Conservation (phyloP, 2,797 vertebrate species). For the Sebastes matsubarae region DNA sequence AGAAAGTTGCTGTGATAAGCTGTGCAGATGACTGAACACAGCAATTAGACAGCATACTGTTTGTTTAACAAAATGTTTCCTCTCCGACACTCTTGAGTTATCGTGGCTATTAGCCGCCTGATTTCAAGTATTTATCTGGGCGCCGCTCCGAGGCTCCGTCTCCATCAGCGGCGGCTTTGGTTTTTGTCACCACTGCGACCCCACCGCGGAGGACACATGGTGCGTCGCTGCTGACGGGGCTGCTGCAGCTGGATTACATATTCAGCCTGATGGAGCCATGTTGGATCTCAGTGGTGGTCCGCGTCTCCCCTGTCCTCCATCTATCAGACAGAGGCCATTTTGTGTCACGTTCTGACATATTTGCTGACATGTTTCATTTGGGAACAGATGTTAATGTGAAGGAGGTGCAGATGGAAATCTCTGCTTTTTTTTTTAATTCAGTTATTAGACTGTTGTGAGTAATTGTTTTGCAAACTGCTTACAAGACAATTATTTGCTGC, state of each 20-base stretch:
- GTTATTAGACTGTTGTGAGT: slow-evolving; percentile 66
- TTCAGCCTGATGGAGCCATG: slow-evolving; percentile 77
- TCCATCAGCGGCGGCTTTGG: slow-evolving; percentile 80
- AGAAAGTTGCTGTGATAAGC: slow-evolving; percentile 75
- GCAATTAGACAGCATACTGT: slow-evolving; percentile 95
- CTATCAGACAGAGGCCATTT: slow-evolving; percentile 80
- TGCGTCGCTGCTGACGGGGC: slow-evolving; percentile 66
- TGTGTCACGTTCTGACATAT: slow-evolving; percentile 76
- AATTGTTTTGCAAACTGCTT: slow-evolving; percentile 68
- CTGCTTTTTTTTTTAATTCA: slow-evolving; percentile 54
- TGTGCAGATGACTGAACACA: slow-evolving; percentile 89
- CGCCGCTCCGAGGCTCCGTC: slow-evolving; percentile 79
- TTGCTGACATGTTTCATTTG: slow-evolving; percentile 80
- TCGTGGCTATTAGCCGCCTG: slow-evolving; percentile 91
- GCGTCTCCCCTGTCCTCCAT: slow-evolving; percentile 73
- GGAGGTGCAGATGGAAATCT: slow-evolving; percentile 75
- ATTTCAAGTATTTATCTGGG: slow-evolving; percentile 91
- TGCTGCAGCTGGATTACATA: slow-evolving; percentile 77
- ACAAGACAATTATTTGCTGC: slow-evolving; percentile 54
- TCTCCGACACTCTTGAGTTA: slow-evolving; percentile 91
- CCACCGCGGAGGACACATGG: slow-evolving; percentile 72
- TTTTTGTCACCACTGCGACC: slow-evolving; percentile 68
- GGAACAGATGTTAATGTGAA: slow-evolving; percentile 76
- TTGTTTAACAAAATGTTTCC: slow-evolving; percentile 91
- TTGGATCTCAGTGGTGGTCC: slow-evolving; percentile 86